A percentile compares a stretch with the other conserved stretches of the same genome.
phyloP scores from a whole-genome alignment of 37 sponge, comb jelly and placozoan genomes.

The Ephydatia muelleri region DNA sequence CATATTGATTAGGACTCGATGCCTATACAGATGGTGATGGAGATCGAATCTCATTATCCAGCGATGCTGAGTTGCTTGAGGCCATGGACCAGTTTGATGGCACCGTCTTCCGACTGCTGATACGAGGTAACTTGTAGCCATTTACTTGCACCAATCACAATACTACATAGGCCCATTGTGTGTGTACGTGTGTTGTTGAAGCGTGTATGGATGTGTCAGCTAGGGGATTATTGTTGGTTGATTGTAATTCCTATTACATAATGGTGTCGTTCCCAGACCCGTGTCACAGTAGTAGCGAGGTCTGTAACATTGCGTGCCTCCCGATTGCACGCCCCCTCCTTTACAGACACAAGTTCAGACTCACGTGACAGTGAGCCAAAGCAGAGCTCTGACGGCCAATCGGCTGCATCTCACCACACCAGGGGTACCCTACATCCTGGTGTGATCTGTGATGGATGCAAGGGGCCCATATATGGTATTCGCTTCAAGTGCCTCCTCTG shows the following conservation, averaged over 20 bases:
- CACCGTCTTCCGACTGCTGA: constrained; percentile 39
- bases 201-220: too few species aligned
- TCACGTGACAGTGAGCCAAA: background rate
- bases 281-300: too few species aligned
- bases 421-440: constrained; percentile 39
- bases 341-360: background rate
- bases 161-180: too few species aligned
- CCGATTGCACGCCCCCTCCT: too few species aligned
- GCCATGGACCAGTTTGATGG: constrained; percentile 73
- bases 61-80: constrained; percentile 76
- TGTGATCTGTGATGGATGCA: constrained; percentile 81
- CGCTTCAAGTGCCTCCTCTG: constrained; percentile 79
- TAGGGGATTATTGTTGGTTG: too few species aligned
- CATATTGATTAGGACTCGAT: background rate
- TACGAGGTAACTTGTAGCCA: constrained; percentile 27
- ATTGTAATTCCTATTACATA: background rate
- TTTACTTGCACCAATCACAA: background rate
- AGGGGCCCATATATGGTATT: constrained; percentile 43
- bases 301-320: too few species aligned
- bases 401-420: background rate
- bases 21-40: constrained; percentile 63
- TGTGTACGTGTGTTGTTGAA: too few species aligned
- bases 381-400: background rate
- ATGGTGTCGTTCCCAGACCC: background rate
- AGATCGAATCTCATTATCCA: constrained; percentile 63